Base-by-base conservation (phyloP, 2,113 vertebrate genomes). In the Acanthochromis polyacanthus region DNA sequence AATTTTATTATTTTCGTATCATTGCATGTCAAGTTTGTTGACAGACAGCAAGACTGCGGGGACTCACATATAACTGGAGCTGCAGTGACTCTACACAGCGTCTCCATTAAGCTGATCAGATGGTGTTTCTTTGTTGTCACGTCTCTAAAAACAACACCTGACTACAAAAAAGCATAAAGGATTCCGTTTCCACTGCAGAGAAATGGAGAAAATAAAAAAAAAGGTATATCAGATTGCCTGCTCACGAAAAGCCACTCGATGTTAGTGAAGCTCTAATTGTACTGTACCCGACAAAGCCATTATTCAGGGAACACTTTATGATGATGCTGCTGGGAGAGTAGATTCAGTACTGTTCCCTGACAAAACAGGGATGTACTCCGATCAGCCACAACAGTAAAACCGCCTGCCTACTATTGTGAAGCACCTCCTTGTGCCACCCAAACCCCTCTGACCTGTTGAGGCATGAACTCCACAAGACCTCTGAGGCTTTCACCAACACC, bases 191-290 rank as follows among this genome's bases (percentile, higher is more conserved):
- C 28, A 40, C 4, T 45, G 56, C 30, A 57, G 15, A 30, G 17
- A 30, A 58, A 25, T 5, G 4, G 15, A 15, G 14, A 43, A 43
- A 15, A 43, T 14, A 4, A 8, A 8, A 5, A 9, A n/a, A 83
- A 64, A 25, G 22, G 36, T 17, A 28, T 79, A 88, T 83, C 81
- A 63, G 70, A 65, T 78, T 71, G 50, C 62, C 12, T 9, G 6
- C 60, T 30, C 43, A 72, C 22, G 59, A 52, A 82, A 82, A 71
- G 67, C 56, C 63, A 43, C 73, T 66, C 19, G 19, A 55, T 46
- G 65, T 61, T 22, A 1, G 48, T 60, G 64, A 56, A 62, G 75
- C 68, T 90, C 77, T 75, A 74, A 83, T 79, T 79, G 32, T 71
- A 25, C 63, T 50, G 28, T 28, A 65, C 77, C 78, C 68, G 32